Evolutionary conservation across 1,140 invertebrate species (phyloP).

Genomic region (Asobara japonica): DNA sequence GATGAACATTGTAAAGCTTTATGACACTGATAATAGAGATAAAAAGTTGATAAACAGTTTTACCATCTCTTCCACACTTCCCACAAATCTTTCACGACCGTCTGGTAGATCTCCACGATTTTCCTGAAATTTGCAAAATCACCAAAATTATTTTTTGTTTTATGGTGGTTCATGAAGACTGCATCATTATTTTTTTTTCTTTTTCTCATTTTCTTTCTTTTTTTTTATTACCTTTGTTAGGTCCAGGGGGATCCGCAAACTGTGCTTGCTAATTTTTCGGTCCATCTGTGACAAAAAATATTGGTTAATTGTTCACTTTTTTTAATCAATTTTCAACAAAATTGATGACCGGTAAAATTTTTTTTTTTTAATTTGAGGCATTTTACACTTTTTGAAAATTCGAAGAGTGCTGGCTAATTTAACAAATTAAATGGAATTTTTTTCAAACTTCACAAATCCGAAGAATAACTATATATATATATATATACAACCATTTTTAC

Average conservation of each 20-base stretch:
- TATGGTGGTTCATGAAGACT: too few relatives aligned
- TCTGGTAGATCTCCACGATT: neutral
- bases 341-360: too few relatives aligned
- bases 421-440: too few relatives aligned
- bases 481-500: too few relatives aligned
- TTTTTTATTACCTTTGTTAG: neutral
- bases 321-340: neutral
- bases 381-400: too few relatives aligned
- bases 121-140: neutral
- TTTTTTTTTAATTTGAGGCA: too few relatives aligned
- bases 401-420: too few relatives aligned
- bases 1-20: neutral
- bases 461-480: too few relatives aligned
- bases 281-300: constrained; percentile 13
- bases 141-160: neutral
- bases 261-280: constrained; percentile 31
- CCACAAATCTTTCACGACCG: neutral
- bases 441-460: too few relatives aligned
- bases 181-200: neutral
- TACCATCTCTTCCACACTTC: neutral
- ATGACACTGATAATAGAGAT: neutral
- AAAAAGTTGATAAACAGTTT: neutral
- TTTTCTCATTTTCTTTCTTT: neutral
- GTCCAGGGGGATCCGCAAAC: constrained; percentile 29
- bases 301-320: neutral